Percentiles rank a stretch among this genome's conserved stretches.
These are phyloP conservation scores for Eremobia ochroleuca DNA, from an alignment of 2,888 invertebrate genomes.

Conservation along the genomic window DNA sequence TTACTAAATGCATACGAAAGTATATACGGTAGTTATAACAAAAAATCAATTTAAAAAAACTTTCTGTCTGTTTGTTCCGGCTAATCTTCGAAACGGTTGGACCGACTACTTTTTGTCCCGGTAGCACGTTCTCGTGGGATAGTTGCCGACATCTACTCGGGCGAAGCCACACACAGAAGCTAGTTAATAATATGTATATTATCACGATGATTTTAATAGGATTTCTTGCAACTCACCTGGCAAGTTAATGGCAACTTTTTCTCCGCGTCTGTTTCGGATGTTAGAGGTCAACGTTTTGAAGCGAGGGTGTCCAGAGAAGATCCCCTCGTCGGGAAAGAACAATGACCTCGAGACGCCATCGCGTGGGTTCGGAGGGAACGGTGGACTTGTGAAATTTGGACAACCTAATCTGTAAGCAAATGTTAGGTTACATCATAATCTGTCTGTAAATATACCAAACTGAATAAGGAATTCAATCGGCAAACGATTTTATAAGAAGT, in stretches of 20 bases:
- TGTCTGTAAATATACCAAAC: neutral
- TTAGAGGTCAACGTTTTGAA: conserved; percentile 98
- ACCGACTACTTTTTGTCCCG: neutral
- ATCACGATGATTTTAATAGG: neutral
- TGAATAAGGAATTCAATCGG: neutral
- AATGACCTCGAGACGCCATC: conserved; percentile 94
- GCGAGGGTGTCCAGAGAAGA: conserved; percentile 98
- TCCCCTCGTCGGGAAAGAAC: conserved; percentile 98
- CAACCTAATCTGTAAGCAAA: conserved; percentile 94
- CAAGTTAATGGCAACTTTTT: conserved; percentile 99
- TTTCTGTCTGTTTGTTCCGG: neutral
- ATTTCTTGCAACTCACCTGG: conserved; percentile 92
- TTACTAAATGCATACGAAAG: too few species aligned
- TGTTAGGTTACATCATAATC: conserved; percentile 1
- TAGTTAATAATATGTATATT: conserved; percentile 1
- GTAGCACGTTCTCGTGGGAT: neutral
- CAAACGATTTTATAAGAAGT: neutral
- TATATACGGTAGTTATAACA: too few species aligned
- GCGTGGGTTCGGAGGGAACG: conserved; percentile 92
- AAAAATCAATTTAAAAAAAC: too few species aligned
- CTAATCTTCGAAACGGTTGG: neutral
- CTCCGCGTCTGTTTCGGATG: conserved; percentile 97
- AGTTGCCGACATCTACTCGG: neutral
- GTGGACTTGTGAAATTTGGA: conserved; percentile 96
- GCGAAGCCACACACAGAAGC: neutral